phyloP scores from a whole-genome alignment of 1,140 invertebrate species.

The Vollenhovia emeryi region DNA sequence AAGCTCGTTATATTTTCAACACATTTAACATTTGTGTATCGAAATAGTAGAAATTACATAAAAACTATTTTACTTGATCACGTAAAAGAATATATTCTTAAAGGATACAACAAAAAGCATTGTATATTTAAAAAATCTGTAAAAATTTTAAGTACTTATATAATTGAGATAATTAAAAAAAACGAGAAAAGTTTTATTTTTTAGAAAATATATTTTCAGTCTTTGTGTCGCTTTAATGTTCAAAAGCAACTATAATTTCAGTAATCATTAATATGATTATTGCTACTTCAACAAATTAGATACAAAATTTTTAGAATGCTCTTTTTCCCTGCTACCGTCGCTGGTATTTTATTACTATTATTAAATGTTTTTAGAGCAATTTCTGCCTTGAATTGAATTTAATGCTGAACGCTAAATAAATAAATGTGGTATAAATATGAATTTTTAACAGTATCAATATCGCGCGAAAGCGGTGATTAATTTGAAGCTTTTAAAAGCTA shows the following conservation, averaged over 20 bases:
- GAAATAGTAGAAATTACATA: background rate
- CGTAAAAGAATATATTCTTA: background rate
- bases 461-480: conserved; percentile 24
- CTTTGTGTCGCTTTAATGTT: background rate
- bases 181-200: background rate
- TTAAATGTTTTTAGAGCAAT: background rate
- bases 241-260: background rate
- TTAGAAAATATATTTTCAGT: background rate
- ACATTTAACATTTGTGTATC: background rate
- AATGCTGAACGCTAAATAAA: background rate
- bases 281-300: background rate
- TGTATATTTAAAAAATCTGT: background rate
- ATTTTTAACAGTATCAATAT: conserved; percentile 18
- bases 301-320: background rate
- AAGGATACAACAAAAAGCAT: background rate
- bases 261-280: background rate
- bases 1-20: background rate
- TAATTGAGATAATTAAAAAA: background rate
- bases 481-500: conserved; percentile 24
- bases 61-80: background rate
- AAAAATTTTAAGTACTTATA: background rate
- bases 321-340: background rate
- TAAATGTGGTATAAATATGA: background rate
- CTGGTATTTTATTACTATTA: background rate
- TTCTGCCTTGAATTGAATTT: background rate